Percentiles rank a stretch among this genome's conserved stretches.
phyloP scores from a whole-genome alignment of 2,797 vertebrate genomes.

The Lerista edwardsae region DNA sequence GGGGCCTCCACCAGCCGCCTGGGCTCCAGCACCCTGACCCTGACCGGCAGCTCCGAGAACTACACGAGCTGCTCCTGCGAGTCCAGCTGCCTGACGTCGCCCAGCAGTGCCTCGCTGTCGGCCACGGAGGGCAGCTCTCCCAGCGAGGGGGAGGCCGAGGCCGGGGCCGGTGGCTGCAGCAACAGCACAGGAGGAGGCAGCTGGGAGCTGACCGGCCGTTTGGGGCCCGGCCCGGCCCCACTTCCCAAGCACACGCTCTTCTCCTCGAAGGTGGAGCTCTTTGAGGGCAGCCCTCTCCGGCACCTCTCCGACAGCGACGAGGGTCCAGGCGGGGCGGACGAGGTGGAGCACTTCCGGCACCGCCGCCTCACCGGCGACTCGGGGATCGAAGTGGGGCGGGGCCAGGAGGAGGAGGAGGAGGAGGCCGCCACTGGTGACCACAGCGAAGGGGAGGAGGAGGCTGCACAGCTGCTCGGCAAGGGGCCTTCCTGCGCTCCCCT shows the following conservation, averaged over 20 bases:
- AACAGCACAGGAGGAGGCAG: constrained; percentile 44
- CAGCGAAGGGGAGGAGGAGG: constrained; percentile 58
- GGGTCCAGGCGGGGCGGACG: constrained; percentile 63
- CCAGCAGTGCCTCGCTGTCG: constrained; percentile 83
- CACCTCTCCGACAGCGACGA: constrained; percentile 69
- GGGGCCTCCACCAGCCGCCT: constrained; percentile 70
- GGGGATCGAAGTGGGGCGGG: constrained; percentile 88
- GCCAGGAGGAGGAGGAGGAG: constrained; percentile 77
- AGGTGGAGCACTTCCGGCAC: constrained; percentile 17
- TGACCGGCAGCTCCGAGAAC: constrained; percentile 84
- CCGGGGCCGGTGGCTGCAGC: constrained; percentile 48
- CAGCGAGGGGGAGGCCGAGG: constrained; percentile 71
- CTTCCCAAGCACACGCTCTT: constrained; percentile 68
- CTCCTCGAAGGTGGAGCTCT: constrained; percentile 71
- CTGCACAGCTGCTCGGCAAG: constrained; percentile 55
- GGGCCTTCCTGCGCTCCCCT: rapidly evolving
- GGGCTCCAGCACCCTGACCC: constrained; percentile 74
- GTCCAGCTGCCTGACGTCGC: constrained; percentile 85
- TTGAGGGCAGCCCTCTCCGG: constrained; percentile 67
- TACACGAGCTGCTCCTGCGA: constrained; percentile 87
- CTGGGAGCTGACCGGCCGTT: constrained; percentile 40
- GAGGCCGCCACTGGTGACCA: not conserved
- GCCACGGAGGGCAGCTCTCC: constrained; percentile 81
- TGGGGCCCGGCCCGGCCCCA: rapidly evolving
- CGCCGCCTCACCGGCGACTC: constrained; percentile 73